Evolutionary conservation across 2,888 invertebrate species (phyloP).

Genomic region (Hirudinaria manillensis): DNA sequence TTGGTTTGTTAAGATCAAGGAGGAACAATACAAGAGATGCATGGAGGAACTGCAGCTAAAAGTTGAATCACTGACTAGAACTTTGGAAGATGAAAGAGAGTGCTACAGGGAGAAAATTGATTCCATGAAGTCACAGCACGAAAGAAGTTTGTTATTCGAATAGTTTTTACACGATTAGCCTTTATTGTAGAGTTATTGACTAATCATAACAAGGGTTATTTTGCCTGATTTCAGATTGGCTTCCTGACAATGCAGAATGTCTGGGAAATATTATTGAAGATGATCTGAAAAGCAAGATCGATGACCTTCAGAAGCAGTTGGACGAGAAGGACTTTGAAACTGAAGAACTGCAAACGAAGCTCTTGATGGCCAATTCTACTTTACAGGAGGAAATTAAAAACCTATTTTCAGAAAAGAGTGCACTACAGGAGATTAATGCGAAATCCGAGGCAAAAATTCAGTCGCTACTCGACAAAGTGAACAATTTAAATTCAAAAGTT

Average conservation of each 20-base stretch:
- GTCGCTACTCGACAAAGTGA: background rate
- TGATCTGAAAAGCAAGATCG: background rate
- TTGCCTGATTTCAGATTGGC: background rate
- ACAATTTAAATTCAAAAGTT: background rate
- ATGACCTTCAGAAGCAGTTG: background rate
- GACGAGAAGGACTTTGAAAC: background rate
- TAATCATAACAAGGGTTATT: background rate
- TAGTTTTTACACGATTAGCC: background rate
- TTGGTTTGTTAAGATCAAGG: background rate
- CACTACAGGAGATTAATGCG: too few relatives aligned
- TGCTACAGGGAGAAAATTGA: background rate
- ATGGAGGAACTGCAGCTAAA: background rate
- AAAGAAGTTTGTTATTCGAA: slow-evolving; percentile 1
- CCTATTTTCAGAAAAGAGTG: too few relatives aligned
- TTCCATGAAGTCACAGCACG: background rate
- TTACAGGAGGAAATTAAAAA: background rate
- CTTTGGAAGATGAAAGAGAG: background rate
- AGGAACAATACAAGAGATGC: background rate
- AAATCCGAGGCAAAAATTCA: slow-evolving; percentile 4
- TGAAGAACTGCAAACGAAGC: background rate
- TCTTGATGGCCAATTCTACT: background rate
- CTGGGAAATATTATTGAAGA: background rate
- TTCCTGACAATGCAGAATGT: background rate
- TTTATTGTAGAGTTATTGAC: background rate
- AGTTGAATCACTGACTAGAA: background rate